phyloP scores from a whole-genome alignment of 2,797 vertebrate genomes.

The Channallabes apus region DNA sequence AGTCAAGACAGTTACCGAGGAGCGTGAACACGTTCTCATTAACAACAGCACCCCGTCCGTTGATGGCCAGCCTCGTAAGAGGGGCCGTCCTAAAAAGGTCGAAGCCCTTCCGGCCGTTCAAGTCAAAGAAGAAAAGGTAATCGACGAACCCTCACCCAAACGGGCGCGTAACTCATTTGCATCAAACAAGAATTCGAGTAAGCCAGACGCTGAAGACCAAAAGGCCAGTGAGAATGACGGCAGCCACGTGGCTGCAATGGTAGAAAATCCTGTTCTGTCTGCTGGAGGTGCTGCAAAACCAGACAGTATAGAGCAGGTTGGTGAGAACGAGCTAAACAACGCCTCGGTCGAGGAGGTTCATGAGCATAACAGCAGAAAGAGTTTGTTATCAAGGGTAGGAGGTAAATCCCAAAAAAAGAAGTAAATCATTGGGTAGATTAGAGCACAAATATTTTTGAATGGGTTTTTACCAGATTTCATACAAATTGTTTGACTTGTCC shows the following conservation, averaged over 20 bases:
- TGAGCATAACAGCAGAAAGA: constrained; percentile 30
- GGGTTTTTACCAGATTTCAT: constrained; percentile 42
- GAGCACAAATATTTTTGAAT: constrained; percentile 53
- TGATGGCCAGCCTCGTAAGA: constrained; percentile 27
- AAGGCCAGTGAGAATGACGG: constrained; percentile 26
- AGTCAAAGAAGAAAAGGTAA: constrained; percentile 3
- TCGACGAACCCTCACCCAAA: constrained; percentile 41
- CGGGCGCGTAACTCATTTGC: constrained; percentile 48
- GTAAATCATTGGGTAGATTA: constrained; percentile 30
- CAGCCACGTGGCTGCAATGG: neutral
- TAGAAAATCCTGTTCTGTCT: neutral
- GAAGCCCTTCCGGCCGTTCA: constrained; percentile 3
- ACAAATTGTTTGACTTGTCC: constrained; percentile 29
- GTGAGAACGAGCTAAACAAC: constrained; percentile 1
- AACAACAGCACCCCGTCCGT: constrained; percentile 10
- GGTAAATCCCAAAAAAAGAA: constrained; percentile 49
- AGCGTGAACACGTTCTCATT: constrained; percentile 8
- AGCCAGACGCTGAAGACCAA: constrained; percentile 19
- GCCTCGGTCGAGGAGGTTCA: neutral
- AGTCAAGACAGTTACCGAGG: constrained; percentile 42
- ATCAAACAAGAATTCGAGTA: constrained; percentile 27
- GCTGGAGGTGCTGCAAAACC: constrained; percentile 24
- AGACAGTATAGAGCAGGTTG: constrained; percentile 7
- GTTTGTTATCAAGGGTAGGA: constrained; percentile 23
- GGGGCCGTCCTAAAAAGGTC: constrained; percentile 48